Evolutionary conservation across 1,140 invertebrate species (phyloP), one percentile per base, ranked within the genome.

Genomic region (Ectropis grisescens): DNA sequence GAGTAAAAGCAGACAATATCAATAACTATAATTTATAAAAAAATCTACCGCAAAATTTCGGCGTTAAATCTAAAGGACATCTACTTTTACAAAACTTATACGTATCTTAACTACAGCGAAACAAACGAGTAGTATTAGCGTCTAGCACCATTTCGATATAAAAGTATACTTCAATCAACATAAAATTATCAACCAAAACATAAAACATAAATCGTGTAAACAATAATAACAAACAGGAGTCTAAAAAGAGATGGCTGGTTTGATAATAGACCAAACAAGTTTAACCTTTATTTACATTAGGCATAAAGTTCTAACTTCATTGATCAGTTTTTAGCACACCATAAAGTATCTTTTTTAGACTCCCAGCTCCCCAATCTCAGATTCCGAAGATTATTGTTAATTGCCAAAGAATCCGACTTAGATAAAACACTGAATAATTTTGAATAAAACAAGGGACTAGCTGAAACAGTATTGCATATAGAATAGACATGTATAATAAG

Each of bases 91-190:
- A 50, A 51, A 51, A 58, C 32, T 39, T 48, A 51, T 49, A 11
- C 66, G 74, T 69, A 41, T 22, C 16, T 34, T 62, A 62, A 54
- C 52, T 70, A 65, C 43, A 43, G 47, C 47, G 38, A 74, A 74
- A 67, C 53, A 65, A 69, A 65, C 44, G 48, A 57, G 46, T 47
- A 55, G 54, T 62, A 59, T 64, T 34, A 80, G 69, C 70, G 50
- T 69, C 70, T 80, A 80, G 75, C 75, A 80, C 75, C 75, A 80
- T 78, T 80, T 58, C 47, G 47, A 65, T 66, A 72, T n/a, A n/a
- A n/a, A 67, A 42, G 57, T 69, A 75, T 67, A 67, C 58, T 64
- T 58, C 46, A 57, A 61, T 43, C 44, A 72, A 74, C 64, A 74
- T 70, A 68, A 75, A 59, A 75, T 72, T 72, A 72, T 69, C 56